Evolutionary conservation across 2,888 invertebrate genomes (phyloP), one percentile per base, ranked within the genome.

Genomic region (Eurytoma adleriae): DNA sequence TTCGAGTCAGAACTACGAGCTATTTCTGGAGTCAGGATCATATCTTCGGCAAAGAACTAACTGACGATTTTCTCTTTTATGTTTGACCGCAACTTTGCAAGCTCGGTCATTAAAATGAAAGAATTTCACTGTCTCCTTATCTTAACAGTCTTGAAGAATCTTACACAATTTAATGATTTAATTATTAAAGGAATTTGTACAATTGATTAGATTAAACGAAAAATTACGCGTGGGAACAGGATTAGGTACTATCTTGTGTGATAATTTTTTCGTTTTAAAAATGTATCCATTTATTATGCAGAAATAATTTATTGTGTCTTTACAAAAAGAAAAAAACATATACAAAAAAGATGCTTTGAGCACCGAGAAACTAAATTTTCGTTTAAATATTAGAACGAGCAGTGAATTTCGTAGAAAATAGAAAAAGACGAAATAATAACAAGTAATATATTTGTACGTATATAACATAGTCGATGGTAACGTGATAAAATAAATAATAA

Each of bases 381-480:
- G 16, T 77, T 72, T 57, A 70, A 78, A 59, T 64, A 67, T 69
- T 73, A 69, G 57, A 71, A 50, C 61, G 64, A 70, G 56, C 70
- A 40, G 70, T 70, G 59, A 70, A 75, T 69, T 71, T 59, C 48
- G 48, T 40, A 48, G 86, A 84, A 82, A 86, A 83, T 84, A 85
- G 84, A 86, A 84, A 48, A 87, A 89, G 86, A 59, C 27, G 75
- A 70, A 79, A 75, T 79, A 66, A 88, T 85, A 89, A 89, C 88
- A 90, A 88, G 88, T 88, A 88, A 88, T 87, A 87, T 85, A 87
- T 87, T 83, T 83, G 77, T 81, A 83, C 77, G 79, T 80, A 75
- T 74, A 89, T 87, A 88, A 87, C 87, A 87, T 85, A 87, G 86
- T 86, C 86, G 86, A 89, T 89, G 89, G 89, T 89, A 89, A 90